Base-by-base conservation (phyloP, 30 jellyfish, hydroid and myxozoan species). In the Aurelia sp. region DNA sequence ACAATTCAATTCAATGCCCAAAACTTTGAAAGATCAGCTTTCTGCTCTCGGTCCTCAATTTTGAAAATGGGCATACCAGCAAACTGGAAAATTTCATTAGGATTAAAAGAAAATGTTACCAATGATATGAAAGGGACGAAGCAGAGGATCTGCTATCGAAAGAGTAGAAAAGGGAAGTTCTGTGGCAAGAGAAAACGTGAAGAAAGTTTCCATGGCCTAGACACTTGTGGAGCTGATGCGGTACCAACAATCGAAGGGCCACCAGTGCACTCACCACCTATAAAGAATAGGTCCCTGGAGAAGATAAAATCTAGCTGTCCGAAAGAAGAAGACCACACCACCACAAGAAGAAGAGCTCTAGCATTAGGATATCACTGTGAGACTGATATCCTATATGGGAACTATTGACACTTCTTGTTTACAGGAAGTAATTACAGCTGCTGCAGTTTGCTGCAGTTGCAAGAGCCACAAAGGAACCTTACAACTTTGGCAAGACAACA, bases 181-280 rank as follows among this genome's bases (percentile, higher is more conserved):
- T n/a, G n/a, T n/a, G n/a, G n/a, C n/a, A n/a, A n/a, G n/a, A n/a
- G n/a, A n/a, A n/a, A n/a, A n/a, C n/a, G n/a, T n/a, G n/a, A n/a
- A n/a, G n/a, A n/a, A n/a, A n/a, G n/a, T n/a, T n/a, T n/a, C n/a
- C n/a, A n/a, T n/a, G n/a, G n/a, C n/a, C n/a, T n/a, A n/a, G n/a
- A n/a, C n/a, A n/a, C n/a, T n/a, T n/a, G n/a, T n/a, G n/a, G n/a
- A n/a, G 71, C 23, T 61, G 71, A 30, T 17, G n/a, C 23, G 23
- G 71, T 37, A 37, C n/a, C 71, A 61, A 30, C 71, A 17, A 17
- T 37, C 71, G n/a, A 61, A 17, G 71, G 35, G 23, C 35, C 71
- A 17, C 71, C 23, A 61, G 71, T 37, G 35, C 71, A 61, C 23
- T 61, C 71, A 61, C 71, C 71, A 61, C 71, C 71, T 17, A 61